These are phyloP conservation scores for Sylvia atricapilla DNA, from an alignment of 2,113 vertebrate species.

Conservation along the genomic window DNA sequence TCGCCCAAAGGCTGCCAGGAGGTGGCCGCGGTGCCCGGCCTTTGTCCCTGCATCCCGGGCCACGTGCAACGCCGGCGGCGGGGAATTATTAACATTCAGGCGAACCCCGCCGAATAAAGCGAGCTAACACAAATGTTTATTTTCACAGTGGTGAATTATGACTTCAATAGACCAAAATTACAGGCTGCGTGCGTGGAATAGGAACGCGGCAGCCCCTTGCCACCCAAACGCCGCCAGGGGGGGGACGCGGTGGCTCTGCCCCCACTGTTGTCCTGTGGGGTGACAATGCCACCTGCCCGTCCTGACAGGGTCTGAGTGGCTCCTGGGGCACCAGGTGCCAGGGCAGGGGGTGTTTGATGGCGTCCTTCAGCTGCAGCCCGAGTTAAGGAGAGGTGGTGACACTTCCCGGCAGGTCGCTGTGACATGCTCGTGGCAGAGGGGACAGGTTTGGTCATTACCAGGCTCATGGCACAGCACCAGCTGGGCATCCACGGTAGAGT, in stretches of 20 bases:
- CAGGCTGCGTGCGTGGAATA: background rate
- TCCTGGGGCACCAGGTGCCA: background rate
- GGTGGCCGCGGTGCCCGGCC: accelerated
- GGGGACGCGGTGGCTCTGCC: background rate
- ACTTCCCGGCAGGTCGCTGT: accelerated
- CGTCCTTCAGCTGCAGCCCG: background rate
- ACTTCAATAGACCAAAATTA: slow-evolving; percentile 62
- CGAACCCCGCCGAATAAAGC: background rate
- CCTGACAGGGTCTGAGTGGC: accelerated
- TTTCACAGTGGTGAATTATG: slow-evolving; percentile 65
- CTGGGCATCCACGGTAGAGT: background rate
- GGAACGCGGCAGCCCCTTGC: background rate
- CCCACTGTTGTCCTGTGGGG: accelerated
- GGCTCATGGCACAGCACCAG: background rate
- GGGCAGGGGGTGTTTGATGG: background rate
- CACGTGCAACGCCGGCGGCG: background rate
- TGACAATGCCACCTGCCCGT: accelerated
- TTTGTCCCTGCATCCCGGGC: background rate
- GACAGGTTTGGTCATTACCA: accelerated
- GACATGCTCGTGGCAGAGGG: accelerated
- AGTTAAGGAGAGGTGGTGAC: background rate
- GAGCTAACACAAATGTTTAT: slow-evolving; percentile 53
- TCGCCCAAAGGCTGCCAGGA: accelerated
- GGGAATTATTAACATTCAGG: slow-evolving; percentile 9
- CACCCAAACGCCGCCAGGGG: background rate